Percentiles rank a stretch among this genome's conserved stretches.
Conservation (phyloP, 2,113 vertebrate genomes). For the Hypocryptadius cinnamomeus region DNA sequence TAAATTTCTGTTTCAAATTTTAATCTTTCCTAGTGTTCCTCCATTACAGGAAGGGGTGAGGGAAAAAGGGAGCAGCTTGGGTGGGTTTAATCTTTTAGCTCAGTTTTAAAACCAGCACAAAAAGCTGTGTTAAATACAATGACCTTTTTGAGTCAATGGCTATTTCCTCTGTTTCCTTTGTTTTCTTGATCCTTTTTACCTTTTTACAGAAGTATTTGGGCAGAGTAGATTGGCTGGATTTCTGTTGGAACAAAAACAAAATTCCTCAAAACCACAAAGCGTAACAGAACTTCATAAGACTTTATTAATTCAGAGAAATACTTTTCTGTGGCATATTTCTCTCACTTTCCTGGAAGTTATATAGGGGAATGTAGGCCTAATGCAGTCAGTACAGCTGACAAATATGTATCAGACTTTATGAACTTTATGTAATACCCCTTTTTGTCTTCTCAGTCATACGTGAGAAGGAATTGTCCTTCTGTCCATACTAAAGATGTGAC, state of each 20-base stretch:
- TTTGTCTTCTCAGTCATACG: background rate
- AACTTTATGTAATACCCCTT: background rate
- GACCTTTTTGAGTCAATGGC: background rate
- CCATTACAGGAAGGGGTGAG: fast-evolving
- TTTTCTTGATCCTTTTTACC: background rate
- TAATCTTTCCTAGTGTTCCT: background rate
- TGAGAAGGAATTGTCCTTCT: background rate
- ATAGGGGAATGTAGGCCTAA: background rate
- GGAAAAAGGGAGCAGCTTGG: background rate
- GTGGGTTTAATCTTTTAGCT: background rate
- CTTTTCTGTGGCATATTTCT: background rate
- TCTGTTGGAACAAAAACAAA: background rate
- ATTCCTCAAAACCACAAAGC: background rate
- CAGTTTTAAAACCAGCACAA: background rate
- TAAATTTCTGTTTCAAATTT: background rate
- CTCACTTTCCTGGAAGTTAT: background rate
- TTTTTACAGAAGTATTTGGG: background rate
- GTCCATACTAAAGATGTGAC: background rate
- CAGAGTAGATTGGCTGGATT: background rate
- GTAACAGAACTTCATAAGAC: background rate
- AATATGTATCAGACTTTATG: background rate
- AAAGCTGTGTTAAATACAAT: background rate
- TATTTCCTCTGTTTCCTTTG: background rate
- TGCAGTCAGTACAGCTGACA: background rate
- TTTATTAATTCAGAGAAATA: background rate